phyloP scores from a whole-genome alignment of 2,888 invertebrate species.

The Abrostola tripartita region DNA sequence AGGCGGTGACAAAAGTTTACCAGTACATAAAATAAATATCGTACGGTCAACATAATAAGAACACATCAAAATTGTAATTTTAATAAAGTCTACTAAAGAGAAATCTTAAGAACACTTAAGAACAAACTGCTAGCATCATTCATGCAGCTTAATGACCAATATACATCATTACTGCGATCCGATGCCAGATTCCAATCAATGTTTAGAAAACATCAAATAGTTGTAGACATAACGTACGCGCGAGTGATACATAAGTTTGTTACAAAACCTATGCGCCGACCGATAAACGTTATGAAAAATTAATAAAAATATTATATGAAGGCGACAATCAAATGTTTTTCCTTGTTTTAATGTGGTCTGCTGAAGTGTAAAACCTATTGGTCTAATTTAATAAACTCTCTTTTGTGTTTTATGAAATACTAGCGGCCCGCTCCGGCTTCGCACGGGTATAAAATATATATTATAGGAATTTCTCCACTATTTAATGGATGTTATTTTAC shows the following conservation, averaged over 20 bases:
- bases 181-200: slow-evolving; percentile 33
- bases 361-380: background rate
- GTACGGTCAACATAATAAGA: background rate
- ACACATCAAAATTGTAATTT: background rate
- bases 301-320: slow-evolving; percentile 5
- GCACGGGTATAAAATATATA: no score
- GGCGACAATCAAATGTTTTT: slow-evolving; percentile 12
- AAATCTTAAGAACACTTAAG: slow-evolving; percentile 7
- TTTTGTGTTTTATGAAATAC: no score
- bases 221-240: slow-evolving; percentile 23
- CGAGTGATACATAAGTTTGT: slow-evolving; percentile 10
- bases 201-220: slow-evolving; percentile 53
- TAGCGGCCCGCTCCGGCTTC: no score
- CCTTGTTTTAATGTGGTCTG: background rate
- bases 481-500: no score
- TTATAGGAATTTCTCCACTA: no score
- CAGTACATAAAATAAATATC: background rate
- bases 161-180: slow-evolving; percentile 21
- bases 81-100: background rate
- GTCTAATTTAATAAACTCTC: no score
- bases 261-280: slow-evolving; percentile 21
- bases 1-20: background rate
- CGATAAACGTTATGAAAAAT: slow-evolving; percentile 8
- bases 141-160: slow-evolving; percentile 10
- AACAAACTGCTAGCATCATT: slow-evolving; percentile 1